phyloP scores from a whole-genome alignment of 2,797 vertebrate species.

The Cynodonichthys magdalenae region DNA sequence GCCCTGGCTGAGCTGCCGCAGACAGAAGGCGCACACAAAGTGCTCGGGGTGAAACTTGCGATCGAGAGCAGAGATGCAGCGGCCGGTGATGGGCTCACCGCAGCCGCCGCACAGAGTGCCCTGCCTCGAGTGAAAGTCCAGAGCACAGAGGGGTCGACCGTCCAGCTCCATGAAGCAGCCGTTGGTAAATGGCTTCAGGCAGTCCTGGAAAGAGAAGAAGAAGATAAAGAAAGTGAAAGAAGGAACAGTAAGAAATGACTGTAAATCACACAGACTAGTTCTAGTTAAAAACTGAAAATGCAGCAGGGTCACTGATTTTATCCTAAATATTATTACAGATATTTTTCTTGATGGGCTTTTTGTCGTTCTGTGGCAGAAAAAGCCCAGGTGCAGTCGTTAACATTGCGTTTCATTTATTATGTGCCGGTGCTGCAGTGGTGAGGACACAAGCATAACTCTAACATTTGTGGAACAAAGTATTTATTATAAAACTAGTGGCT shows the following conservation, averaged over 20 bases:
- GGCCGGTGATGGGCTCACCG: conserved; percentile 79
- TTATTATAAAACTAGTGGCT: not conserved
- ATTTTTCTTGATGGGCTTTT: conserved; percentile 41
- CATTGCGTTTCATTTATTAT: conserved; percentile 23
- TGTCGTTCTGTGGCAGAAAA: conserved; percentile 34
- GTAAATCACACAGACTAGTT: not conserved
- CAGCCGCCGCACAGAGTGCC: conserved; percentile 88
- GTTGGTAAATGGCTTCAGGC: conserved; percentile 78
- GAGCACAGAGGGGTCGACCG: conserved; percentile 86
- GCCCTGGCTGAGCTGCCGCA: conserved; percentile 88
- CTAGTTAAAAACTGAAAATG: not conserved
- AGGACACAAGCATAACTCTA: conserved; percentile 11
- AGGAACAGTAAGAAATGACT: too few relatives aligned
- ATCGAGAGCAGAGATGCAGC: conserved; percentile 85
- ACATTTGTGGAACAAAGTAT: conserved; percentile 8
- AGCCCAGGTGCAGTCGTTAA: conserved; percentile 43
- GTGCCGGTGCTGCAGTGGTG: conserved; percentile 13
- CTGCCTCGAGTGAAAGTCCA: conserved; percentile 87
- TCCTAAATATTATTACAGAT: conserved; percentile 13
- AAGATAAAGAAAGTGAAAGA: not conserved
- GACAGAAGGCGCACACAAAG: conserved; percentile 90
- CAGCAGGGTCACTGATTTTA: not conserved
- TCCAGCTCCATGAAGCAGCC: conserved; percentile 89
- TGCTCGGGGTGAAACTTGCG: conserved; percentile 92
- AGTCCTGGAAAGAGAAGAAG: conserved; percentile 80